Conservation (phyloP, 2,797 vertebrate genomes). For the Pseudomugil gertrudae region DNA sequence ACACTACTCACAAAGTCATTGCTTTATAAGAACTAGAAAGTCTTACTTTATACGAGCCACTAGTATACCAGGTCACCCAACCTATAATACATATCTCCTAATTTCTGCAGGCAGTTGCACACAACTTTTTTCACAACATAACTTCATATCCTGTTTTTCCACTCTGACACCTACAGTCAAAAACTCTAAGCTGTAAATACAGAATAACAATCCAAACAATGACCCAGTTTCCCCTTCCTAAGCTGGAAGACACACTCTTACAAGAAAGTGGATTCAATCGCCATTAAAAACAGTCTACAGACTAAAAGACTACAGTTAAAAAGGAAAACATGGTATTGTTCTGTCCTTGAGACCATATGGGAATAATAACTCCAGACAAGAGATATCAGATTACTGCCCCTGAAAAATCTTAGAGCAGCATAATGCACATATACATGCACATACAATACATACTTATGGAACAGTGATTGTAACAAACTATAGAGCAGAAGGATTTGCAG, state of each 20-base stretch:
- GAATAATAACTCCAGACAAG: conserved; percentile 21
- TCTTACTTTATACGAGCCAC: not conserved
- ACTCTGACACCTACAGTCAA: conserved; percentile 43
- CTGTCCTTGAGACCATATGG: conserved; percentile 35
- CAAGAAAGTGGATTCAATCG: conserved; percentile 45
- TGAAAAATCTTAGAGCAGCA: conserved; percentile 23
- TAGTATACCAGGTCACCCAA: not conserved
- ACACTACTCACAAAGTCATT: not conserved
- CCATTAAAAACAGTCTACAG: no score
- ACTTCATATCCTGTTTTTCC: conserved; percentile 69
- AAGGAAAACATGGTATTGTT: conserved; percentile 10
- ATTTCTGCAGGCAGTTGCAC: conserved; percentile 38
- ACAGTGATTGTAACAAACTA: conserved; percentile 8
- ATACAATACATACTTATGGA: not conserved
- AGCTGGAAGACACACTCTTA: conserved; percentile 45
- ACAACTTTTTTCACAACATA: conserved; percentile 41
- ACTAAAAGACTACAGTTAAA: conserved; percentile 1
- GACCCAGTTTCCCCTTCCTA: conserved; percentile 53
- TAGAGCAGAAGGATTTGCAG: conserved; percentile 1
- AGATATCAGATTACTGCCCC: conserved; percentile 51
- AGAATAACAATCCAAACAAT: conserved; percentile 66
- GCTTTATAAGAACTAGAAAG: not conserved
- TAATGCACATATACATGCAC: conserved; percentile 30
- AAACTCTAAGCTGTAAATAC: conserved; percentile 27
- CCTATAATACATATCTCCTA: conserved; percentile 18